Conservation (phyloP, 2,797 vertebrate species). For the Pagetopsis macropterus region DNA sequence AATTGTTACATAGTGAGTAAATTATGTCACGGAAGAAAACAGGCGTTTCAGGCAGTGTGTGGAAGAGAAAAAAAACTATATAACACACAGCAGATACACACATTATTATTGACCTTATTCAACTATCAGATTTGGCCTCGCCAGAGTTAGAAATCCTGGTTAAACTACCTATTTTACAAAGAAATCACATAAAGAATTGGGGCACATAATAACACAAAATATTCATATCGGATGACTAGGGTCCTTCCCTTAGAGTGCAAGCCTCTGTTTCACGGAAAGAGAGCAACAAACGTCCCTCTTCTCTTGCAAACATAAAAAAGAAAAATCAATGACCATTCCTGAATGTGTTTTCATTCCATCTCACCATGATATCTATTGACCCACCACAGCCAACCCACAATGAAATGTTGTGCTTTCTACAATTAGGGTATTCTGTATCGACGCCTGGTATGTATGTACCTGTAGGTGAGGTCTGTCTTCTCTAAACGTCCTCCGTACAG, state of each 20-base stretch:
- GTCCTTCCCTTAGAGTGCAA: not conserved
- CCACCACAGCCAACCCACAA: not conserved
- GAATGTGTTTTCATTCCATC: too few relatives aligned
- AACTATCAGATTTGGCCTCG: too few relatives aligned
- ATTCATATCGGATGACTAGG: not conserved
- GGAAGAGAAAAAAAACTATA: too few relatives aligned
- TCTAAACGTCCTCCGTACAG: slow-evolving; percentile 89
- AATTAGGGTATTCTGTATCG: not conserved
- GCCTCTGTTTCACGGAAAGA: not conserved
- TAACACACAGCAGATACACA: too few relatives aligned
- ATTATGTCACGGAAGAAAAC: too few relatives aligned
- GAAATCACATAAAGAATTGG: not conserved
- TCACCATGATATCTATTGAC: not conserved
- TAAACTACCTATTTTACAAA: not conserved
- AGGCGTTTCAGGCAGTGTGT: too few relatives aligned
- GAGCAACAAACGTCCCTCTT: not conserved
- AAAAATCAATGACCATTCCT: not conserved
- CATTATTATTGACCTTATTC: too few relatives aligned
- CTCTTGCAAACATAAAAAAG: not conserved
- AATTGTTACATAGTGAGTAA: too few relatives aligned
- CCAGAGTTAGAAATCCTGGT: too few relatives aligned
- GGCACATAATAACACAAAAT: not conserved
- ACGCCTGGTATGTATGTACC: slow-evolving; percentile 74
- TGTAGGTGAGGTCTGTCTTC: slow-evolving; percentile 91
- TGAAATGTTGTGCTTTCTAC: not conserved